A percentile compares a stretch with the other conserved stretches of the same genome.
Conservation (phyloP, 2,888 invertebrate species). For the Therioaphis trifolii region DNA sequence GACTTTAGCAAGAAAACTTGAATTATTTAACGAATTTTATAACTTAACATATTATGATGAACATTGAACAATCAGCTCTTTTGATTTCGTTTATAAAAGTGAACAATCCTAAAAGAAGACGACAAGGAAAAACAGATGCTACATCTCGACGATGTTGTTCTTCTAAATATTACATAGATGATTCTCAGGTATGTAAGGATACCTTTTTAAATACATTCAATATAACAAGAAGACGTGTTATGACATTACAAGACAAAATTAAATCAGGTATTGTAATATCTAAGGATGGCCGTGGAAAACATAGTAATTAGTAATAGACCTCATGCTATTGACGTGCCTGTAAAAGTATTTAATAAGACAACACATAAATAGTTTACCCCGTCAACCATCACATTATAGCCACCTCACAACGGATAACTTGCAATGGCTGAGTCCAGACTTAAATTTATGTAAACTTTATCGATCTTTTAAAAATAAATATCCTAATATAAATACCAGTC, state of each 20-base stretch:
- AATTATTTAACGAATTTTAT: constrained; percentile 13
- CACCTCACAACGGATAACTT: constrained; percentile 20
- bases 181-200: background rate
- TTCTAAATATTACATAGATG: constrained; percentile 16
- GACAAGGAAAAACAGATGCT: constrained; percentile 11
- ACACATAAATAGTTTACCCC: constrained; percentile 28
- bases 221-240: constrained; percentile 14
- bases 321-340: constrained; percentile 14
- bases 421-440: constrained; percentile 40
- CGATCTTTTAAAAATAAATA: constrained; percentile 20
- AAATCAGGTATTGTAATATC: no score
- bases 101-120: no score
- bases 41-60: no score
- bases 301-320: no score
- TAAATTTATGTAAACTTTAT: no score
- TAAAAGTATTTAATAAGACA: no score
- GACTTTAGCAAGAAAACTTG: constrained; percentile 1
- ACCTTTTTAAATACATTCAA: background rate
- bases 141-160: constrained; percentile 28
- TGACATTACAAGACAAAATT: no score
- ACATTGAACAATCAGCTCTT: no score
- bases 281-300: no score
- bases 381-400: constrained; percentile 27
- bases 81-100: no score
- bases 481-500: constrained; percentile 21